A percentile compares a stretch with the other conserved stretches of the same genome.
Conservation (phyloP, 1,140 invertebrate genomes). For the Paracyclopina nana region DNA sequence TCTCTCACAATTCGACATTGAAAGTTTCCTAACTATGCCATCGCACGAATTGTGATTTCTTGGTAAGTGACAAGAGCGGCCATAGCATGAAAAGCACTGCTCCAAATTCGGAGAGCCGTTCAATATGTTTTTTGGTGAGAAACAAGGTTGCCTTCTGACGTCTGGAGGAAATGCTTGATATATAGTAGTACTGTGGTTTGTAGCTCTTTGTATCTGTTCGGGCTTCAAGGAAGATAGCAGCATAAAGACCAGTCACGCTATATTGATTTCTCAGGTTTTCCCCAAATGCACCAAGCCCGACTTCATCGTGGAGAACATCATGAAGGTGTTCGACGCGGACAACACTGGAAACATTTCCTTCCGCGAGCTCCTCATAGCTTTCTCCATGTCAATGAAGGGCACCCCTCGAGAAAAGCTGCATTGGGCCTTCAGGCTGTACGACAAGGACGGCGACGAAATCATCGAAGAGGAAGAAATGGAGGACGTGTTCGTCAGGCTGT, state of each 20-base stretch:
- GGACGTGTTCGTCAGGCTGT: background rate
- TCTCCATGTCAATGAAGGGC: background rate
- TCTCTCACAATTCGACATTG: too few species aligned
- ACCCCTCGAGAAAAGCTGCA: background rate
- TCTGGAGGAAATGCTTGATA: too few species aligned
- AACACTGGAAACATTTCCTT: background rate
- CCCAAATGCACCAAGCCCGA: background rate
- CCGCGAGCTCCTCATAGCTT: constrained; percentile 2
- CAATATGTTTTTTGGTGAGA: background rate
- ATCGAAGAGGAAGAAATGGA: background rate
- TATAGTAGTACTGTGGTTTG: background rate
- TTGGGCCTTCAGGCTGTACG: background rate
- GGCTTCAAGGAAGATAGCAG: background rate
- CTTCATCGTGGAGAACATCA: background rate
- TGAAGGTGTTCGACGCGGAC: background rate
- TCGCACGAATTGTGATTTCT: too few species aligned
- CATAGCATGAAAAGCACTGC: background rate
- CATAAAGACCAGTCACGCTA: background rate
- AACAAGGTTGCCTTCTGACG: background rate
- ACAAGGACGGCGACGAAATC: background rate
- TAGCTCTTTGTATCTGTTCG: background rate
- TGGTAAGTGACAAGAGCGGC: too few species aligned
- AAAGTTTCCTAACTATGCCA: too few species aligned
- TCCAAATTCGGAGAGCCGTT: background rate
- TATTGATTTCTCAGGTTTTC: background rate